A percentile compares a stretch with the other conserved stretches of the same genome.
Evolutionary conservation across 30 jellyfish, hydroid and myxozoan species (phyloP).

Genomic region (Hydractinia echinata): DNA sequence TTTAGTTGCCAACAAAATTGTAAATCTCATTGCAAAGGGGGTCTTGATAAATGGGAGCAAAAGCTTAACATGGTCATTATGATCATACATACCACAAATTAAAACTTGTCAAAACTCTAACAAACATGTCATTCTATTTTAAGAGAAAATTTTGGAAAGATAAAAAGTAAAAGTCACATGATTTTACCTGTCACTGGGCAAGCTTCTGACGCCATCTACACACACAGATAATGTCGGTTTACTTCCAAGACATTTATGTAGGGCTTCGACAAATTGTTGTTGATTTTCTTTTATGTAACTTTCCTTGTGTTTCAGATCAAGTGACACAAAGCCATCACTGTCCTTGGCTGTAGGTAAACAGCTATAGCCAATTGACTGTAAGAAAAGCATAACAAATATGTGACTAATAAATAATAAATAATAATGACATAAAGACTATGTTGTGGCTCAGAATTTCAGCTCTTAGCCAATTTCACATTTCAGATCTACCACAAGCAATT

Average conservation of each 20-base stretch:
- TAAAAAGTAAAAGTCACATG: neutral
- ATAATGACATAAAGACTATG: neutral
- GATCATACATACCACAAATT: too few relatives aligned
- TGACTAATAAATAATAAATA: conserved; percentile 20
- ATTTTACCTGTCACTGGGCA: conserved; percentile 61
- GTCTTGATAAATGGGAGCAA: too few relatives aligned
- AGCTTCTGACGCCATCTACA: conserved; percentile 77
- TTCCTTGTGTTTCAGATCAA: conserved; percentile 70
- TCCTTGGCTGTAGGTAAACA: conserved; percentile 84
- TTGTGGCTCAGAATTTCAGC: too few relatives aligned
- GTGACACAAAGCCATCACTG: conserved; percentile 73
- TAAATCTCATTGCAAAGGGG: too few relatives aligned
- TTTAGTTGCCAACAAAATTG: too few relatives aligned
- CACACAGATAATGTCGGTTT: conserved; percentile 81
- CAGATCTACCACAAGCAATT: too few relatives aligned
- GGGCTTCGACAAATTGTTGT: conserved; percentile 70
- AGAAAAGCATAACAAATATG: conserved; percentile 3
- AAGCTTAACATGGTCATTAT: too few relatives aligned
- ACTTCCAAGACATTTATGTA: conserved; percentile 69
- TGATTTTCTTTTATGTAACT: conserved; percentile 65
- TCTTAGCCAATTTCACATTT: too few relatives aligned
- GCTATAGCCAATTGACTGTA: conserved; percentile 83
- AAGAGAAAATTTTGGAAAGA: neutral
- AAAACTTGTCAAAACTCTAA: too few relatives aligned
- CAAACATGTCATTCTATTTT: too few relatives aligned